phyloP scores from a whole-genome alignment of 2,888 invertebrate genomes.

The Mongoloraphidia duomilia region DNA sequence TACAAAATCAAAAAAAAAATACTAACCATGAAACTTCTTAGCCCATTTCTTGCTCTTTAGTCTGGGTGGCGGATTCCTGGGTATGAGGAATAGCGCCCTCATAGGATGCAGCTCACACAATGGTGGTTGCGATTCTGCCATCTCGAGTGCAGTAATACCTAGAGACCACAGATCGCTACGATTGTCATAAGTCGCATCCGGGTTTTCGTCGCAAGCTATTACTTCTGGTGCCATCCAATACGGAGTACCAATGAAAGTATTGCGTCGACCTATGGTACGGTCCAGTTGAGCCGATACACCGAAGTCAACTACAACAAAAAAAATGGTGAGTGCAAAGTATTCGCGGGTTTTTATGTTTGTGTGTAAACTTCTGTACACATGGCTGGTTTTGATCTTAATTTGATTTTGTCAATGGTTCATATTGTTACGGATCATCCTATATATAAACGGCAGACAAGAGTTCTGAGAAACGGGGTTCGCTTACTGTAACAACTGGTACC shows the following conservation, averaged over 20 bases:
- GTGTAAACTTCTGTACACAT: no score
- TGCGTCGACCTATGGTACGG: slow-evolving; percentile 94
- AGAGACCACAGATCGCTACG: slow-evolving; percentile 83
- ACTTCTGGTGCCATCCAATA: slow-evolving; percentile 99
- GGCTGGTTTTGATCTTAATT: no score
- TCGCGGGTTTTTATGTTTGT: neutral
- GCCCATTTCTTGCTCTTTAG: slow-evolving; percentile 97
- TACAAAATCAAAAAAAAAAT: neutral
- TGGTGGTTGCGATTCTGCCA: slow-evolving; percentile 99
- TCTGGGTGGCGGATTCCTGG: slow-evolving; percentile 93
- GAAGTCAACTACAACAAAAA: slow-evolving; percentile 69
- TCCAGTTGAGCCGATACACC: slow-evolving; percentile 99
- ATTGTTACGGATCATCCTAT: no score
- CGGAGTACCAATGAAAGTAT: slow-evolving; percentile 97
- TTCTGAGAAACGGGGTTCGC: no score
- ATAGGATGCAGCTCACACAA: slow-evolving; percentile 99
- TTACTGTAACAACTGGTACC: no score
- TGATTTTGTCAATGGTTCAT: no score
- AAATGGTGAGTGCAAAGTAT: neutral
- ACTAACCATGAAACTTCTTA: slow-evolving; percentile 75
- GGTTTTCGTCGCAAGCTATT: slow-evolving; percentile 99
- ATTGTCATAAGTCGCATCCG: slow-evolving; percentile 99
- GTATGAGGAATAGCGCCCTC: slow-evolving; percentile 96
- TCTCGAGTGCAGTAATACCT: slow-evolving; percentile 97
- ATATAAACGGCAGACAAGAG: no score